phyloP scores from a whole-genome alignment of 1,140 invertebrate genomes.

The Trichonephila inaurata region DNA sequence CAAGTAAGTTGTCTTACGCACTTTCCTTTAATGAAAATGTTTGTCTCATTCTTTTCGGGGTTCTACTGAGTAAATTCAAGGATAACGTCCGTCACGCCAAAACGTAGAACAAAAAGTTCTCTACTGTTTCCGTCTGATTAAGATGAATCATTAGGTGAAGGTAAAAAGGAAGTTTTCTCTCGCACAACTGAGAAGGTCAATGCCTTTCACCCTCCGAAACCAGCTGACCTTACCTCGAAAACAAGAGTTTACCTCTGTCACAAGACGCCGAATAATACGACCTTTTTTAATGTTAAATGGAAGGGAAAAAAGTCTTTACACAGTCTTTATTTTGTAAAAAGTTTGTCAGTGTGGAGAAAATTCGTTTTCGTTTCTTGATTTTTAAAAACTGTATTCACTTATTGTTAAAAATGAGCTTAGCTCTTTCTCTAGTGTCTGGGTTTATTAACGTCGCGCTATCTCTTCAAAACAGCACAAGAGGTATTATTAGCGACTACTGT shows the following conservation, averaged over 20 bases:
- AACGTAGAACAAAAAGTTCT: background rate
- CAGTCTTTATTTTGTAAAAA: too few species aligned
- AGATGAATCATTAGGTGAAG: conserved; percentile 9
- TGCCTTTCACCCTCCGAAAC: background rate
- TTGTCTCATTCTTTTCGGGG: background rate
- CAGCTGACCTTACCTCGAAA: conserved; percentile 1
- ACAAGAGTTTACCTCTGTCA: background rate
- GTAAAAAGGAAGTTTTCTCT: background rate
- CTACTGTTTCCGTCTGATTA: background rate
- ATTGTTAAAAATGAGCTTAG: too few species aligned
- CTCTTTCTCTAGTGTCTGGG: too few species aligned
- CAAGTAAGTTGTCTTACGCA: background rate
- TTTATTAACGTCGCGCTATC: too few species aligned
- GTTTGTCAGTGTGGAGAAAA: background rate
- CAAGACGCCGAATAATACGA: background rate
- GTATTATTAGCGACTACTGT: too few species aligned
- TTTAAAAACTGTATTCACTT: too few species aligned
- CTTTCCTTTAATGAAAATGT: background rate
- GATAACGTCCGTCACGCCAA: background rate
- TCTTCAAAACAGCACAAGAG: too few species aligned
- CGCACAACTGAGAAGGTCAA: background rate
- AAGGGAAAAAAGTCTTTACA: background rate
- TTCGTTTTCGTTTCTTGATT: too few species aligned
- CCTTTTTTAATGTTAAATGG: background rate
- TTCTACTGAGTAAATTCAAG: background rate